Conservation (phyloP, 2,888 invertebrate species). For the Spodoptera picta region DNA sequence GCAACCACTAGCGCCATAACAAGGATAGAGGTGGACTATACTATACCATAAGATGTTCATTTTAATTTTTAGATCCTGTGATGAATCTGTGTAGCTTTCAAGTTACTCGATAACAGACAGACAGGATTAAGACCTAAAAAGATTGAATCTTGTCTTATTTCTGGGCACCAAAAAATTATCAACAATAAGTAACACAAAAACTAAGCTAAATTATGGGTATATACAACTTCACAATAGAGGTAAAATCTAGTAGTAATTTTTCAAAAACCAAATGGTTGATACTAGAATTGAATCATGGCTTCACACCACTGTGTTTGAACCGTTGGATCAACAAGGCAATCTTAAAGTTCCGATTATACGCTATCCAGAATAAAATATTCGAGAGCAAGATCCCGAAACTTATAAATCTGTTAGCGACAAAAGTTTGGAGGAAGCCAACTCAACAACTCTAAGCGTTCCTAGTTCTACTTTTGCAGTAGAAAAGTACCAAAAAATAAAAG, state of each 20-base stretch:
- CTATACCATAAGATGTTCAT: background rate
- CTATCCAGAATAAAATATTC: slow-evolving; percentile 21
- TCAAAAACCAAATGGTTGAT: too few species aligned
- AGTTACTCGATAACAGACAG: too few species aligned
- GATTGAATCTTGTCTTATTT: too few species aligned
- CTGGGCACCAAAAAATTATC: too few species aligned
- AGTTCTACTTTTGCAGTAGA: slow-evolving; percentile 64
- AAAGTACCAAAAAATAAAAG: slow-evolving; percentile 78
- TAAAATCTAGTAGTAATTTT: too few species aligned
- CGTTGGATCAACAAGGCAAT: background rate
- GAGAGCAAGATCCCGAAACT: slow-evolving; percentile 17
- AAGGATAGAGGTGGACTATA: slow-evolving; percentile 59
- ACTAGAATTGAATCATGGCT: too few species aligned
- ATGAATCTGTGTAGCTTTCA: background rate
- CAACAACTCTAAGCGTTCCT: slow-evolving; percentile 53
- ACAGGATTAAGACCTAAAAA: too few species aligned
- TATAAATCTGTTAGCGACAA: slow-evolving; percentile 30
- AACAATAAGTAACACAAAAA: too few species aligned
- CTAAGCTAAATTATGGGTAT: too few species aligned
- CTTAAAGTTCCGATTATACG: slow-evolving; percentile 3
- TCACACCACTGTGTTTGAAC: too few species aligned
- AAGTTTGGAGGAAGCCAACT: slow-evolving; percentile 41
- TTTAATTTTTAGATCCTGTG: background rate
- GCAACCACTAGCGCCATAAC: slow-evolving; percentile 48
- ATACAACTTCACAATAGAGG: too few species aligned